Base-by-base conservation (phyloP, 2,113 vertebrate species). In the Phyllopteryx taeniolatus region DNA sequence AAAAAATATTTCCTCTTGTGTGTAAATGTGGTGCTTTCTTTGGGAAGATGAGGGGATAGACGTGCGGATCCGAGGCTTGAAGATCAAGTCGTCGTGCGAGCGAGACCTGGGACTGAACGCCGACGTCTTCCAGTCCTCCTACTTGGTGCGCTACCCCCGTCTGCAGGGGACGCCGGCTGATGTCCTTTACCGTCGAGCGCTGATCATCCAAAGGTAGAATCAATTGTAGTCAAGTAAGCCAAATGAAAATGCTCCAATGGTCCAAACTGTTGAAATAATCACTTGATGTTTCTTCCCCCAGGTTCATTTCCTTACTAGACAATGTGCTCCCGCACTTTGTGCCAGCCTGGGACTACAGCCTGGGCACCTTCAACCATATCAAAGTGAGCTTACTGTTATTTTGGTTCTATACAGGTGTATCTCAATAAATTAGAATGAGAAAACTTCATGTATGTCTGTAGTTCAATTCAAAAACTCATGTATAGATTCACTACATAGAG, bases 81-180 rank as follows among this genome's bases (percentile, higher is more conserved):
- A 98, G 93, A 98, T 99, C 75, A 98, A 97, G 86, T 98, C 96
- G 0, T 98, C 96, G 0, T 94, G 95, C 64, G 96, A 98, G 80
- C 90, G 97, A 65, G 95, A 99, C 85, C 79, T 98, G 79, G 97
- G 98, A 44, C 90, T 98, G 72, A 98, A 95, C 3, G 95, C 96
- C 1, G 97, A 99, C 74, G 93, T 98, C 79, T 99, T 99, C 89
- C 96, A 97, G 87, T 93, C 96, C 1, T 89, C 94, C 54, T 96
- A 94, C 83, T 89, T 98, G n/a, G 98, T 98, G 72, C 95, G 97
- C 44, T 99, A 98, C 81, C 98, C 98, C 0, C 96, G 97, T 49
- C 93, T 99, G 8, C 97, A 99, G 90, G 96, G 97, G 75, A 96
- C 94, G 2, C 91, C 92, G 1, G 93, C 97, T 0, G 97, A 98